Evolutionary conservation across 2,113 vertebrate genomes (phyloP).

Genomic region (Marcusenius ussheri): DNA sequence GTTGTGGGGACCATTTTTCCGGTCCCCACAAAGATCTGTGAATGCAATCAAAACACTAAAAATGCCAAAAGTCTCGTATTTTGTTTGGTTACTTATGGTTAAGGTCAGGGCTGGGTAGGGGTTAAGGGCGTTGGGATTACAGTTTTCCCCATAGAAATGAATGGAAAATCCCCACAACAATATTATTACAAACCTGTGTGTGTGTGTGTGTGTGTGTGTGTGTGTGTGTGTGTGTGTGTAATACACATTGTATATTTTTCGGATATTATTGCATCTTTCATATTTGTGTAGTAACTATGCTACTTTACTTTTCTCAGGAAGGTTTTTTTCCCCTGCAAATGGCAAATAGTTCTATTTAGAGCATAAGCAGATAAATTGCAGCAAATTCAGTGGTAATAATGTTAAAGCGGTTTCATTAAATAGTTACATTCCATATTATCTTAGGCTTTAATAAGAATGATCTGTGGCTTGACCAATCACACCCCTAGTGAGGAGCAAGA

Average conservation of each 20-base stretch:
- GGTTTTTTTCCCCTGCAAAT: neutral
- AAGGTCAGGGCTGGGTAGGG: too few species aligned
- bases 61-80: too few species aligned
- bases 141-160: too few species aligned
- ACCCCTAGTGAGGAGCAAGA: neutral
- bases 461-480: constrained; percentile 2
- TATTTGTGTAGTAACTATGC: neutral
- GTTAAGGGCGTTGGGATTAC: too few species aligned
- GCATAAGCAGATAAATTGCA: neutral
- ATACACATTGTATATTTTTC: neutral
- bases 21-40: too few species aligned
- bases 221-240: neutral
- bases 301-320: neutral
- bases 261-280: neutral
- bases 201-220: neutral
- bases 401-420: neutral
- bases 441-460: neutral
- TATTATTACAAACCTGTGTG: neutral
- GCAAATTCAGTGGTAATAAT: neutral
- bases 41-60: too few species aligned
- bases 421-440: neutral
- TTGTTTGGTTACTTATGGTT: too few species aligned
- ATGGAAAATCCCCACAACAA: too few species aligned
- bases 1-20: too few species aligned
- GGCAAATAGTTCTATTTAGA: neutral